Conservation (phyloP, 2,888 invertebrate species). For the Spisula solida region DNA sequence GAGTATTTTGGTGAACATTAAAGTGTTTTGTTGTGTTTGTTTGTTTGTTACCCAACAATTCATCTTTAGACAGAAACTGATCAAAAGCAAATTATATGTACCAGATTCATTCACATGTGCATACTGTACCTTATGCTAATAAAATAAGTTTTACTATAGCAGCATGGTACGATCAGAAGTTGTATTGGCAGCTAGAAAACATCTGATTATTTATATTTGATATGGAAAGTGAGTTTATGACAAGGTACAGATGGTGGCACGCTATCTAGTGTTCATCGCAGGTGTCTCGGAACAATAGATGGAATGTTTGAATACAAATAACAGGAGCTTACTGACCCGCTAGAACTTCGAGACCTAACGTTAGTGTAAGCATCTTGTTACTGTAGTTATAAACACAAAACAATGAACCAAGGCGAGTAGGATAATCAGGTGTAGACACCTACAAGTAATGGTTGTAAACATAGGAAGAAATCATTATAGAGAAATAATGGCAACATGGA, state of each 20-base stretch:
- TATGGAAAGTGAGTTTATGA: background rate
- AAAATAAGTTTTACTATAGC: too few species aligned
- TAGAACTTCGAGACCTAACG: background rate
- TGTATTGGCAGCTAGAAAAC: too few species aligned
- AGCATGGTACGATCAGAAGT: too few species aligned
- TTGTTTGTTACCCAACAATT: too few species aligned
- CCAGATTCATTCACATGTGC: too few species aligned
- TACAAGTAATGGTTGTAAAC: background rate
- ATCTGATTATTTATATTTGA: too few species aligned
- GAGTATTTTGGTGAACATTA: too few species aligned
- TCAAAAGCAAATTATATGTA: too few species aligned
- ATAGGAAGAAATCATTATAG: background rate
- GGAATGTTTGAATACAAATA: conserved; percentile 40
- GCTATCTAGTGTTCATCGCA: background rate
- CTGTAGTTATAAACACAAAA: background rate
- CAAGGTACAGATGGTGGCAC: background rate
- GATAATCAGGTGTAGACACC: background rate
- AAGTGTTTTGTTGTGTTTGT: too few species aligned
- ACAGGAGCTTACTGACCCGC: conserved; percentile 19
- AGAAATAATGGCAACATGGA: too few species aligned
- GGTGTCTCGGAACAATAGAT: conserved; percentile 7
- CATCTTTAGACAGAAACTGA: too few species aligned
- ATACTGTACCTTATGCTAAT: background rate
- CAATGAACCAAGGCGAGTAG: conserved; percentile 6
- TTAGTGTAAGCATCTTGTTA: background rate